A percentile compares a stretch with the other conserved stretches of the same genome.
Conservation (phyloP, 2,888 invertebrate genomes). For the Enchytraeus crypticus region DNA sequence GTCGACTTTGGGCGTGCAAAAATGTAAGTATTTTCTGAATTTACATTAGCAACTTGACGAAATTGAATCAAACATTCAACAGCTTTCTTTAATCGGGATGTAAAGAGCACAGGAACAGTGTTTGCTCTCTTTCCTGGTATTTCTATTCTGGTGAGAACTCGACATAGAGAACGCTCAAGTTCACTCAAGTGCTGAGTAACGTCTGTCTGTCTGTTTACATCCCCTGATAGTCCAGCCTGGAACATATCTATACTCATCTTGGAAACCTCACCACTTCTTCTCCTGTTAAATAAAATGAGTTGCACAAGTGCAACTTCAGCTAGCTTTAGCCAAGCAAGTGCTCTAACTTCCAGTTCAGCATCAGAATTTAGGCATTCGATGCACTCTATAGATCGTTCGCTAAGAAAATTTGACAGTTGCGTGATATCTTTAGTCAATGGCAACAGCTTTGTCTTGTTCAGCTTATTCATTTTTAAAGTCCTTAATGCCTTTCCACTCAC, state of each 20-base stretch:
- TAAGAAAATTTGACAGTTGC: neutral
- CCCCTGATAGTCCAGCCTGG: neutral
- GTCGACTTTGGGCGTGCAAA: neutral
- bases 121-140: neutral
- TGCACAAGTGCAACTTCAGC: neutral
- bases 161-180: neutral
- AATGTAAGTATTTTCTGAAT: neutral
- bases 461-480: neutral
- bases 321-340: neutral
- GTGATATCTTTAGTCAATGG: neutral
- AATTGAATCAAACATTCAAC: neutral
- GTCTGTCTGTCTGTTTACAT: neutral
- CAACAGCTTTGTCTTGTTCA: neutral
- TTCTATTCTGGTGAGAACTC: neutral
- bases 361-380: neutral
- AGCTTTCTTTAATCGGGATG: neutral
- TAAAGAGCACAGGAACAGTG: neutral
- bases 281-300: neutral
- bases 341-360: neutral
- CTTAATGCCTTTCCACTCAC: neutral
- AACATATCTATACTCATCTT: neutral
- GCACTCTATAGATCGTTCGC: too few species aligned
- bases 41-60: neutral
- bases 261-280: slow-evolving; percentile 1
- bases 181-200: neutral